Conservation (phyloP, 2,797 vertebrate genomes). For the Anniella stebbinsi region DNA sequence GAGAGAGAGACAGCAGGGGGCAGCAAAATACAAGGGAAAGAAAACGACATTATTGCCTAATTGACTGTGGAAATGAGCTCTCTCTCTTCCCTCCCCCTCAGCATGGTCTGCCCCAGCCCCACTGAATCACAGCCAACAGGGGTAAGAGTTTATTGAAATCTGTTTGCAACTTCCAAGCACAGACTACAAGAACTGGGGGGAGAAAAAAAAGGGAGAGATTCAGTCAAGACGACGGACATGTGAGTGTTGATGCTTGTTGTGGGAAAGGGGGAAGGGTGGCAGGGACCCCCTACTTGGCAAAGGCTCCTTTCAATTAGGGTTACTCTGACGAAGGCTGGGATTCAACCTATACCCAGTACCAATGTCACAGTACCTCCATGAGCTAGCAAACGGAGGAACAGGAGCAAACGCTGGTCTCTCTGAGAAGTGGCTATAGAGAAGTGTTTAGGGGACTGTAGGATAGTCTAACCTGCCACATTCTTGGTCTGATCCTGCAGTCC, state of each 20-base stretch:
- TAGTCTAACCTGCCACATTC: neutral
- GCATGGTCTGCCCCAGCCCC: conserved; percentile 1
- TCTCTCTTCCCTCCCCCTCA: conserved; percentile 21
- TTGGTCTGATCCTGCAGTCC: neutral
- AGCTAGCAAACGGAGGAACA: accelerated
- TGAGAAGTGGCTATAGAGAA: neutral
- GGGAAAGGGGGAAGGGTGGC: neutral
- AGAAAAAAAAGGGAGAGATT: neutral
- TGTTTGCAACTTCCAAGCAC: conserved; percentile 18
- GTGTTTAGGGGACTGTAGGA: accelerated
- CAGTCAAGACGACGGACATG: conserved; percentile 36
- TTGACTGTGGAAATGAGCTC: neutral
- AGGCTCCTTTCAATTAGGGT: neutral
- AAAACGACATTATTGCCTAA: neutral
- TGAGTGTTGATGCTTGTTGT: conserved; percentile 50
- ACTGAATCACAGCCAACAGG: neutral
- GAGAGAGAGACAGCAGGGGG: conserved; percentile 59
- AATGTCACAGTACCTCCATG: accelerated
- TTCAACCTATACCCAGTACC: neutral
- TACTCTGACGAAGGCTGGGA: accelerated
- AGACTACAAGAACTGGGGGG: conserved; percentile 1
- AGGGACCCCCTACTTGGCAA: neutral
- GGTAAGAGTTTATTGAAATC: conserved; percentile 4
- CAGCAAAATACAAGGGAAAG: conserved; percentile 45
- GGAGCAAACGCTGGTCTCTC: too few relatives aligned